Conservation (phyloP, 2,888 invertebrate genomes). For the Altica lythri region DNA sequence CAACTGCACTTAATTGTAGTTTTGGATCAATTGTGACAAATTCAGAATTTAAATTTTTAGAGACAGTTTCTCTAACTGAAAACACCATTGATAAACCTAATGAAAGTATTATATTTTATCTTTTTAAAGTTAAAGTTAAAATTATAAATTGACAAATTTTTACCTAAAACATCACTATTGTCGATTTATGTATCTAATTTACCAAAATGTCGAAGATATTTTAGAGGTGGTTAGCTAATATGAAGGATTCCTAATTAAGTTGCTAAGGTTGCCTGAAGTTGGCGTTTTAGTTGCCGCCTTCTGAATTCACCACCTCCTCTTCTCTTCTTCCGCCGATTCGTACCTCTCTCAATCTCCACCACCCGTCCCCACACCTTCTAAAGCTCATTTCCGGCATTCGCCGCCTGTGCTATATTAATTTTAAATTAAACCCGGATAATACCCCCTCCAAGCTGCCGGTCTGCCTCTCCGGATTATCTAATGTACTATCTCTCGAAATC, state of each 20-base stretch:
- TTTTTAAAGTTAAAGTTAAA: no score
- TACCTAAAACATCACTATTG: no score
- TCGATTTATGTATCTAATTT: no score
- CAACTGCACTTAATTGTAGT: no score
- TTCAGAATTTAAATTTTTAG: no score
- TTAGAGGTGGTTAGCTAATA: constrained; percentile 23
- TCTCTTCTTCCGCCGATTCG: constrained; percentile 26
- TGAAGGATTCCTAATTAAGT: constrained; percentile 32
- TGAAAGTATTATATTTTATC: no score
- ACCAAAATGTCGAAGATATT: no score
- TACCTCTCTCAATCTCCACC: constrained; percentile 31
- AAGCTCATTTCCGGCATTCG: constrained; percentile 70
- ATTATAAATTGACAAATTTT: no score
- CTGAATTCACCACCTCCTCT: constrained; percentile 15
- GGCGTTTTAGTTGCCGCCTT: constrained; percentile 30
- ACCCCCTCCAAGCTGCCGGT: constrained; percentile 47
- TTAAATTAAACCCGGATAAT: constrained; percentile 70
- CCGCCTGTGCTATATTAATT: constrained; percentile 73
- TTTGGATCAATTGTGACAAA: no score
- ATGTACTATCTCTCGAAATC: constrained; percentile 51
- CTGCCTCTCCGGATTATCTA: constrained; percentile 52
- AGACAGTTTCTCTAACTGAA: no score
- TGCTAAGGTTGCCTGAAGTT: constrained; percentile 32
- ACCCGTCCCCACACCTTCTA: constrained; percentile 56
- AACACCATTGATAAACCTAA: no score